Evolutionary conservation across 2,888 invertebrate species (phyloP), one percentile per base, ranked within the genome.

Genomic region (Chorisops tibialis): DNA sequence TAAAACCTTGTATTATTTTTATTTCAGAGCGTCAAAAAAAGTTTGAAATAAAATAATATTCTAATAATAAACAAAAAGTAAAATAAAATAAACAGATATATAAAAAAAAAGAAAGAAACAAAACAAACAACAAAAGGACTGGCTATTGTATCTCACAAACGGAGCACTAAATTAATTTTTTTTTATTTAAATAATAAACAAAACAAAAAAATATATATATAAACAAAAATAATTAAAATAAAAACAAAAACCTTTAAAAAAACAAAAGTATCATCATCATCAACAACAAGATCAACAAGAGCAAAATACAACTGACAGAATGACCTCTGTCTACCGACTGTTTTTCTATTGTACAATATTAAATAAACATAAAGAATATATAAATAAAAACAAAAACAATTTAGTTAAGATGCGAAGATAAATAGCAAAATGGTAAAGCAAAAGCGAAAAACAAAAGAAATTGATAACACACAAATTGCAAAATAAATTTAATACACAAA

Each of bases 41-140:
- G 16, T 22, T 16, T 38, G 37, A 59, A 48, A 19, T 22, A 59
- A 39, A 41, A 41, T 49, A 59, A 39, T 39, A 59, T 50, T 48
- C 39, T 48, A 48, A 59, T 45, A 35, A 58, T 45, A 58, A 35
- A 30, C 24, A 49, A 24, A 49, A 49, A 18, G 16, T 37, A 35
- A 35, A 35, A 54, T 19, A 38, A 38, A 41, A 54, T 9, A 30
- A 58, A 58, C 43, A 58, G 14, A 58, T 22, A 56, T 24, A 24
- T 43, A 24, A 58, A 47, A 22, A 30, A 16, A 18, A 24, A 58
- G 6, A 54, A 41, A 18, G 12, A 37, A 18, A 14, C 45, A 18
- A 56, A 59, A 59, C 16, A 50, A 14, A 58, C 21, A 41, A 58
- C 43, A 56, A 56, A 56, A 45, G 43, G 56, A 56, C 56, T 56